Evolutionary conservation across 2,888 invertebrate genomes (phyloP), one percentile per base, ranked within the genome.

Genomic region (Diaphora mendica): DNA sequence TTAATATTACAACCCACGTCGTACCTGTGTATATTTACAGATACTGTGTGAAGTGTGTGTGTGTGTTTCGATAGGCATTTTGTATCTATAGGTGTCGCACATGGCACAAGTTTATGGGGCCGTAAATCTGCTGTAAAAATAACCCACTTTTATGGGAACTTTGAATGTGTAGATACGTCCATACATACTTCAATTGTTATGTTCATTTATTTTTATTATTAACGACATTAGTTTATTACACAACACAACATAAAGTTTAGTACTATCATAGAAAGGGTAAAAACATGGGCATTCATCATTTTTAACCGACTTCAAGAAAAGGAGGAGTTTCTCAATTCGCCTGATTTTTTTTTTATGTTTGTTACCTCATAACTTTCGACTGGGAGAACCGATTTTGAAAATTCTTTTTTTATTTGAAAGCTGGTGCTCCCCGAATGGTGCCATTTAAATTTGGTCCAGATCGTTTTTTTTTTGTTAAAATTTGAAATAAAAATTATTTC

Each of bases 81-180:
- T 42, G 42, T 65, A 44, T 44, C 11, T 70, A 59, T 69, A 51
- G 68, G 42, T 59, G 65, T 67, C 76, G 71, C 77, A 77, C 55
- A 70, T 67, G 75, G 73, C 72, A 67, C 69, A 66, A 66, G 67
- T 83, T 83, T 83, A 83, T 80, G 67, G 74, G 7, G 23, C 51
- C 68, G 68, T 77, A 83, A 80, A 83, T 75, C 74, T 77, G 78
- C 66, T 79, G 79, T 72, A 73, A 77, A 83, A 79, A 74, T 73
- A 35, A 67, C 65, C 26, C 35, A 70, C 74, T 77, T 82, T 77
- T 82, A 82, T 83, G 69, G 68, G 51, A 65, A 64, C 72, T 64
- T 69, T 73, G 72, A 67, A 70, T 69, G 77, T 64, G 69, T 51
- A 39, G 68, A 74, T 72, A 72, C 74, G 78, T 73, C 71, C 77